phyloP scores from a whole-genome alignment of 2,797 vertebrate genomes.

The Lacerta viridis region DNA sequence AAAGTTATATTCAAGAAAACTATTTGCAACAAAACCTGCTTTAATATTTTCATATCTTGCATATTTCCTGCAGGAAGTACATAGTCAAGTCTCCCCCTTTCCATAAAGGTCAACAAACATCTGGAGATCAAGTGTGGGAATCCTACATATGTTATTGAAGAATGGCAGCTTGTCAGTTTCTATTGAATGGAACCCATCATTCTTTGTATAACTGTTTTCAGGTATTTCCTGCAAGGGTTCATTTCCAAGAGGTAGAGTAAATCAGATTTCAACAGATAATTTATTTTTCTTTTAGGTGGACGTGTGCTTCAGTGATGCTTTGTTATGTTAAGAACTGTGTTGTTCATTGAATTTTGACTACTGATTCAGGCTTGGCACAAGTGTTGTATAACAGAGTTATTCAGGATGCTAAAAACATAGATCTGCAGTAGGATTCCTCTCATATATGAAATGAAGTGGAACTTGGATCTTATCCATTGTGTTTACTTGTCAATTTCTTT shows the following conservation, averaged over 20 bases:
- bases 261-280: background rate
- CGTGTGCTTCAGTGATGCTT: background rate
- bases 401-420: background rate
- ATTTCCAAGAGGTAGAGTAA: conserved; percentile 1
- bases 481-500: background rate
- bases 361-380: background rate
- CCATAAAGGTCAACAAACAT: conserved; percentile 79
- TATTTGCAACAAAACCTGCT: conserved; percentile 47
- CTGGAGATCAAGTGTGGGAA: conserved; percentile 75
- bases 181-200: background rate
- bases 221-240: conserved; percentile 55
- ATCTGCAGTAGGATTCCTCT: background rate
- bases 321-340: background rate
- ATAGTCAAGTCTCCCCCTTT: conserved; percentile 32
- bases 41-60: conserved; percentile 49
- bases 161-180: conserved; percentile 23
- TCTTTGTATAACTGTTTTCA: conserved; percentile 17
- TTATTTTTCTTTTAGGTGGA: conserved; percentile 1
- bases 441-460: background rate
- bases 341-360: background rate
- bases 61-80: conserved; percentile 68
- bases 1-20: conserved; percentile 40
- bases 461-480: background rate
- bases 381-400: background rate
- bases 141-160: conserved; percentile 21